Evolutionary conservation across 2,797 vertebrate genomes (phyloP), one percentile per base, ranked within the genome.

Genomic region (Petrocephalus sullivani): DNA sequence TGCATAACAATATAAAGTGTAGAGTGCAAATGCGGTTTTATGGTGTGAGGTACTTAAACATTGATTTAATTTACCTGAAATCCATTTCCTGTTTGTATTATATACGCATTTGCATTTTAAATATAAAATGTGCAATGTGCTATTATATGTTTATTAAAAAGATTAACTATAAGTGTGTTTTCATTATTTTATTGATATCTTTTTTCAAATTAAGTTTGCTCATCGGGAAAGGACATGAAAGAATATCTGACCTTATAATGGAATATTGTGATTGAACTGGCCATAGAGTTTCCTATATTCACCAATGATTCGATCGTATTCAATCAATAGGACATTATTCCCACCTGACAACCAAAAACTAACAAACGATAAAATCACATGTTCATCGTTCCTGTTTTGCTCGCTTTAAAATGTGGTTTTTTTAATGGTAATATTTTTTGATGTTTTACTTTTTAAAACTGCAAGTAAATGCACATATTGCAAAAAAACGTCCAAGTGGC

Each of bases 241-340:
- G 37, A 81, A 49, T 81, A 49, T 33, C 75, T 46, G 75, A 49
- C 16, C 41, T 49, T 81, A 46, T 49, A 49, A 81, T 81, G 75
- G 41, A 81, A 81, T 49, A 81, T 81, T 81, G 75, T 49, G 75
- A 49, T 49, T 81, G 75, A 81, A 49, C 75, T 81, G 19, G 41
- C 75, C 33, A 75, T 75, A 75, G 41, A 81, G 41, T 81, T 49
- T n/a, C 75, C 75, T 81, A 46, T 49, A 81, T 81, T 46, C 75
- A 49, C 75, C 75, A 49, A 81, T 49, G 75, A n/a, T 49, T 81
- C 75, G 41, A 46, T 81, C 75, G 41, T 81, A 81, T 81, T 81
- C 19, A 81, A 81, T 81, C 41, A 81, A 81, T 81, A 81, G 41
- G 41, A 81, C 75, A 81, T 81, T 81, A 81, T 81, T n/a, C 75